These are phyloP conservation scores for Sminthurinus signatus DNA, from an alignment of 1,140 invertebrate species.

Conservation along the genomic window DNA sequence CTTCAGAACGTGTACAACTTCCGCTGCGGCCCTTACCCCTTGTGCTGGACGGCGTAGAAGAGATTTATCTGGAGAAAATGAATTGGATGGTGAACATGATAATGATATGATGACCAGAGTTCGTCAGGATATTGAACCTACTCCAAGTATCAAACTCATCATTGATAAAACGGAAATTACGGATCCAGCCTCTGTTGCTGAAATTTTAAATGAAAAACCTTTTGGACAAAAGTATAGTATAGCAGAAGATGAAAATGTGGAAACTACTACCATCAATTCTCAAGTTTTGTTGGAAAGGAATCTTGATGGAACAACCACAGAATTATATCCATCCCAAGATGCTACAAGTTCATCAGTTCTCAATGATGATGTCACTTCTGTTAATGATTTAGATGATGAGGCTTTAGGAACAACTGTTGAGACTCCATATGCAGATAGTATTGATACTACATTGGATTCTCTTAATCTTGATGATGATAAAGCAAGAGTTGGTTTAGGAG, in stretches of 20 bases:
- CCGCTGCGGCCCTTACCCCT: background rate
- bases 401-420: background rate
- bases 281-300: too few relatives aligned
- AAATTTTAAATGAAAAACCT: conserved; percentile 9
- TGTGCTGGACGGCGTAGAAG: conserved; percentile 15
- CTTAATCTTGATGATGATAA: conserved; percentile 61
- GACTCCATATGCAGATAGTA: conserved; percentile 45
- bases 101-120: too few relatives aligned
- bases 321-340: too few relatives aligned
- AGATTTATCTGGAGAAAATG: background rate
- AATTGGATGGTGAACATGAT: too few relatives aligned
- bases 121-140: too few relatives aligned
- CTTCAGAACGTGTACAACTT: conserved; percentile 13
- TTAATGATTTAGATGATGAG: background rate
- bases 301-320: too few relatives aligned
- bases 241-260: too few relatives aligned
- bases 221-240: too few relatives aligned
- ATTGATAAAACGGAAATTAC: background rate
- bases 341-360: too few relatives aligned
- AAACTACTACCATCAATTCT: too few relatives aligned
- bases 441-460: conserved; percentile 63
- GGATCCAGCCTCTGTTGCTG: conserved; percentile 1
- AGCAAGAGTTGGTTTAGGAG: conserved; percentile 46
- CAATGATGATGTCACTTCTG: background rate
- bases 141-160: background rate